These are phyloP conservation scores for Tachycineta bicolor DNA, from an alignment of 2,113 vertebrate genomes.

Conservation along the genomic window DNA sequence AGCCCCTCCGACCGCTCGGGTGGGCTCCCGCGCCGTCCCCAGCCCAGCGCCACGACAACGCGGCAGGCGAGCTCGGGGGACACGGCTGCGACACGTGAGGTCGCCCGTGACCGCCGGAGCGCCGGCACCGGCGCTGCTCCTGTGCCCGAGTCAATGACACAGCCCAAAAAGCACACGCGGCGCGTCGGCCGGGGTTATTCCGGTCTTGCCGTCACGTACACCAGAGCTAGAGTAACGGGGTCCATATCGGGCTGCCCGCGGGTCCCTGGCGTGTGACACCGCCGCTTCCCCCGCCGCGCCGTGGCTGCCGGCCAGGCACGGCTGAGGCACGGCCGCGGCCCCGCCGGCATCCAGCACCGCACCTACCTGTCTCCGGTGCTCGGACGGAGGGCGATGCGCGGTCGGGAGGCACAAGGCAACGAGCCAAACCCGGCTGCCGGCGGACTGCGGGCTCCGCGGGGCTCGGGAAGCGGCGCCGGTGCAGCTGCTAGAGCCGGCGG, in stretches of 20 bases:
- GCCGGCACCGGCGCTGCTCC: neutral
- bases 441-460: neutral
- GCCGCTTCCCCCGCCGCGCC: neutral
- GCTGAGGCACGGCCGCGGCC: neutral
- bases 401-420: neutral
- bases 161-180: neutral
- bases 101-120: neutral
- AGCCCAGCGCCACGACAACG: neutral
- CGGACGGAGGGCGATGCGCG: neutral
- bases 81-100: neutral
- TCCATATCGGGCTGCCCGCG: neutral
- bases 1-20: neutral
- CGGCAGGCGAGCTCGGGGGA: neutral
- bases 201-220: neutral
- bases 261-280: neutral
- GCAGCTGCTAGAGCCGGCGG: neutral
- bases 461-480: neutral
- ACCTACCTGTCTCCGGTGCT: slow-evolving; percentile 45
- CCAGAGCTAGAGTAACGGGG: neutral
- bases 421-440: neutral
- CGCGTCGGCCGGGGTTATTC: neutral
- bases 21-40: neutral
- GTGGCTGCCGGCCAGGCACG: neutral
- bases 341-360: neutral
- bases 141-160: neutral